Base-by-base conservation (phyloP, 2,888 invertebrate genomes). In the Calliscelio sp. region DNA sequence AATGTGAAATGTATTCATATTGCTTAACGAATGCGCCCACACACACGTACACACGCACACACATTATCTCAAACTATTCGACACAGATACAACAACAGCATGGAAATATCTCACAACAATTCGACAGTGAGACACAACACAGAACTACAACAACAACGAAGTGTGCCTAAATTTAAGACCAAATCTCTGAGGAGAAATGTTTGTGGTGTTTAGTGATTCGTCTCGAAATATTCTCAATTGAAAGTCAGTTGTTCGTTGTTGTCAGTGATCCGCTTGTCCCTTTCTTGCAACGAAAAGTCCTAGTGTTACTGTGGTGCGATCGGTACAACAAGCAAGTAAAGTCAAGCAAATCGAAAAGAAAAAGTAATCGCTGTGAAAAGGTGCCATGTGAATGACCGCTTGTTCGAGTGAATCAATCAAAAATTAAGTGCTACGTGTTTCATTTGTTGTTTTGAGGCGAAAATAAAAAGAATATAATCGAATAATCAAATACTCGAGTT, bases 221-320 rank as follows among this genome's bases (percentile, higher is more conserved):
- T 38, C 51, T 61, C 6, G 10, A 73, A 32, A 59, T 14, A 41
- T 51, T 35, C 35, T 51, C 25, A 14, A 51, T 51, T 35, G 20
- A 53, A 66, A 55, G 16, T 16, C 38, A 20, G 51, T 61, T 74
- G 22, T 41, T 32, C 0, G 16, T 73, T 51, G 18, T 22, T 14
- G 61, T 75, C 63, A 65, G 63, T 65, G 74, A 61, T 61, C 41
- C 24, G 18, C 65, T 49, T 22, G 28, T 6, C 49, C 49, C 16
- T 24, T 32, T 5, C 11, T 55, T 32, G 28, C 53, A 18, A 28
- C 46, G 25, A 59, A 22, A 63, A 78, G 32, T 18, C 53, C 32
- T 61, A 49, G 73, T 80, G 80, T 59, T 80, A 55, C 53, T 65
- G 80, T 80, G 73, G 73, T 80, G 80, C 79, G 66, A 59, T 35